Conservation (phyloP, 2,797 vertebrate genomes). For the Pseudochaenichthys georgianus region DNA sequence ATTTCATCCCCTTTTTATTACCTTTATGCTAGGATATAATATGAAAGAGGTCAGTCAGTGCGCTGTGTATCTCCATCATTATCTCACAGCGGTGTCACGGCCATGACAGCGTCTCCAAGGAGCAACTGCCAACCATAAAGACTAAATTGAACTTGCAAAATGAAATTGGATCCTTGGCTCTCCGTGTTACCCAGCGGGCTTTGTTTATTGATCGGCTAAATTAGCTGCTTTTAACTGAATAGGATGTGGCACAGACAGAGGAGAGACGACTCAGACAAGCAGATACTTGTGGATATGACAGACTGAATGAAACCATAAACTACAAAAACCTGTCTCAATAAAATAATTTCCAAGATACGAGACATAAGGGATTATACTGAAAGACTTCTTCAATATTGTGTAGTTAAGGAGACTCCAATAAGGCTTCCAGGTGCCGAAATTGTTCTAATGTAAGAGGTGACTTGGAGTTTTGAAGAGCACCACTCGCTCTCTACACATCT, state of each 20-base stretch:
- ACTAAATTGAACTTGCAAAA: constrained; percentile 59
- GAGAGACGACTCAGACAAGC: background rate
- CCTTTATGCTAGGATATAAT: constrained; percentile 20
- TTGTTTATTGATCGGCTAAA: constrained; percentile 64
- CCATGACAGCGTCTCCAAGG: constrained; percentile 3
- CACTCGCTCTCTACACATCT: constrained; percentile 9
- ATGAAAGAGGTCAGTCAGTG: constrained; percentile 10
- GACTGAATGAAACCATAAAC: background rate
- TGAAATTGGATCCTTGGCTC: constrained; percentile 60
- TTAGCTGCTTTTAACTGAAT: constrained; percentile 55
- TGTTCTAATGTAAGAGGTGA: constrained; percentile 8
- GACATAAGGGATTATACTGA: background rate
- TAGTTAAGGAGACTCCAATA: background rate
- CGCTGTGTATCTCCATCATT: constrained; percentile 5
- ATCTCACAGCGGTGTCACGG: constrained; percentile 10
- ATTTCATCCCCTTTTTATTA: constrained; percentile 24
- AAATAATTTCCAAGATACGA: background rate
- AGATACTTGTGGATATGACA: background rate
- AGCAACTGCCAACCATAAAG: constrained; percentile 47
- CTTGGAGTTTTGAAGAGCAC: background rate
- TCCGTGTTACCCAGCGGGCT: constrained; percentile 51
- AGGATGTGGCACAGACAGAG: constrained; percentile 23
- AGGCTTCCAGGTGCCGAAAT: background rate
- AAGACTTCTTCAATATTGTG: constrained; percentile 3
- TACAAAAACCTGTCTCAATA: background rate